These are phyloP conservation scores for Spodoptera littoralis DNA, from an alignment of 2,888 invertebrate genomes.

Conservation along the genomic window DNA sequence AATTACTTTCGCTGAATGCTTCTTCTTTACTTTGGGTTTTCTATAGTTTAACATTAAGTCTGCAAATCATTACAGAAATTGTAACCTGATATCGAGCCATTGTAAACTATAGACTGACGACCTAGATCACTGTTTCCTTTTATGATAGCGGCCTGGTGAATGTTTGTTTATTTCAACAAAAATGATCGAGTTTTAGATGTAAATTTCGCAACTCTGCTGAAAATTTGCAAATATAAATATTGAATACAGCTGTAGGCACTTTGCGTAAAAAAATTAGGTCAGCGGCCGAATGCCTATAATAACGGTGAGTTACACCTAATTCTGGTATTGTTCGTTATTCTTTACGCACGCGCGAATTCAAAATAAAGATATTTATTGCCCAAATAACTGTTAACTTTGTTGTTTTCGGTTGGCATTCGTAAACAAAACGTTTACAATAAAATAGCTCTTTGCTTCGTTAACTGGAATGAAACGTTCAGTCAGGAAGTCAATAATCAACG, in stretches of 20 bases:
- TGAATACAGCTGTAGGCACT: conserved; percentile 39
- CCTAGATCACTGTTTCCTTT: conserved; percentile 18
- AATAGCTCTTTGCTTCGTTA: conserved; percentile 47
- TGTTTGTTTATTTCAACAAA: conserved; percentile 18
- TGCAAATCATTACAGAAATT: conserved; percentile 9
- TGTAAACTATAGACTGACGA: conserved; percentile 4
- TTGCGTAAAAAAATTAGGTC: conserved; percentile 38
- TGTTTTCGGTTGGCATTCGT: conserved; percentile 42
- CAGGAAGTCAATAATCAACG: conserved; percentile 48
- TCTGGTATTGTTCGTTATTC: conserved; percentile 51
- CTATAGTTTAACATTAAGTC: background rate
- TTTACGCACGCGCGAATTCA: conserved; percentile 49
- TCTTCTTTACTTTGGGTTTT: conserved; percentile 17
- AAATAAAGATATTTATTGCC: conserved; percentile 55
- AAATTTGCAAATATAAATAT: conserved; percentile 41
- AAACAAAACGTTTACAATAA: conserved; percentile 49
- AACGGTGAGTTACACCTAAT: conserved; percentile 52
- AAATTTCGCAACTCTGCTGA: conserved; percentile 22
- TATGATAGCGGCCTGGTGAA: conserved; percentile 7
- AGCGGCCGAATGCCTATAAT: conserved; percentile 35
- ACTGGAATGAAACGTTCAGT: conserved; percentile 45
- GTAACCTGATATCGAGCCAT: background rate
- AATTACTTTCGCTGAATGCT: conserved; percentile 27
- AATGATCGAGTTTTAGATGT: conserved; percentile 31
- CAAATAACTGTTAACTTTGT: conserved; percentile 52